These are phyloP conservation scores for Saguinus midas DNA, from an alignment of 2,113 vertebrate species.

Conservation along the genomic window DNA sequence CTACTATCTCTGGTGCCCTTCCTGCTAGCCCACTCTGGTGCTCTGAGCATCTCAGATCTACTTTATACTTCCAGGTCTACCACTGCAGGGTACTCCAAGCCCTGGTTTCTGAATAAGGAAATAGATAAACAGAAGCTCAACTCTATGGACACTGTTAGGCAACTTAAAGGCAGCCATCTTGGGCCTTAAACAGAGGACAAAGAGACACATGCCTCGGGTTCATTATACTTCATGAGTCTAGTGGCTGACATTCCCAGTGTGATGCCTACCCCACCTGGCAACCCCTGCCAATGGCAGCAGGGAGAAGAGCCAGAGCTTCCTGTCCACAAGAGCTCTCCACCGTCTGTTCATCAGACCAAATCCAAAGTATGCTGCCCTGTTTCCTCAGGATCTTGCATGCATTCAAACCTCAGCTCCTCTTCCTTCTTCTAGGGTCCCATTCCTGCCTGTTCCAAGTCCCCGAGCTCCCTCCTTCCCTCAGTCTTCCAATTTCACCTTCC, in stretches of 20 bases:
- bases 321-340: neutral
- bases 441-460: neutral
- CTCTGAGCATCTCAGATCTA: neutral
- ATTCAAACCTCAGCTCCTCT: neutral
- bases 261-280: neutral
- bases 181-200: neutral
- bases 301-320: neutral
- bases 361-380: neutral
- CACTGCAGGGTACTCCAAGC: neutral
- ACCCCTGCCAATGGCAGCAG: neutral
- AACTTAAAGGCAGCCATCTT: neutral
- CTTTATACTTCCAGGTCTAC: neutral
- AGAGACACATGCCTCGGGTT: neutral
- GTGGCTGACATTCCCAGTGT: neutral
- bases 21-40: neutral
- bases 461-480: neutral
- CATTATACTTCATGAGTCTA: neutral
- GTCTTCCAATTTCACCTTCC: neutral
- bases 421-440: neutral
- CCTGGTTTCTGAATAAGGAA: neutral
- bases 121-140: neutral
- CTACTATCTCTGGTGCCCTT: neutral
- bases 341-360: neutral
- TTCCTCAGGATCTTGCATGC: neutral
- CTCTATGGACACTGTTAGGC: neutral